Evolutionary conservation across 2,113 vertebrate species (phyloP), one percentile per base, ranked within the genome.

Genomic region (Trinectes maculatus): DNA sequence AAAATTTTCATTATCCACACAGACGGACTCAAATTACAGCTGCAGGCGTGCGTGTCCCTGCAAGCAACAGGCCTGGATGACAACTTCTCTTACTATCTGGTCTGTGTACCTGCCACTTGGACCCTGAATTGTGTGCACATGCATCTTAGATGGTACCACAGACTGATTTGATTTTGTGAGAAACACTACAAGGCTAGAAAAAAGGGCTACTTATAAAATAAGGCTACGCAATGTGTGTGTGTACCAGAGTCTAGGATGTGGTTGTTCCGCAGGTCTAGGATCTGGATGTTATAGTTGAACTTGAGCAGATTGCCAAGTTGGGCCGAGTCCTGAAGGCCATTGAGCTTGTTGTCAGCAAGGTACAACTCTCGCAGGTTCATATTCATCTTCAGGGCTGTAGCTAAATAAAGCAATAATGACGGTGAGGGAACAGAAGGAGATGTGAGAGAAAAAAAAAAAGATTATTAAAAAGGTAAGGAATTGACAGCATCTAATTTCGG

Each of bases 361-460:
- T 98, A 98, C 1, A 98, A 86, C 88, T 98, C 97, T 62, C 94
- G 87, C 18, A 98, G 87, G 62, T 94, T 96, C 95, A 97, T 89
- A 60, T 98, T 98, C 97, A 98, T 97, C 93, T 98, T 98, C 80
- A 98, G 89, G 3, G 97, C 97, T 0, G 95, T 96, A 63, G 96
- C 96, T 98, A 84, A 31, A 8, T n/a, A 73, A 18, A 60, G 12
- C 57, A 49, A 52, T 0, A 13, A 64, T 28, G 3, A 22, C 29
- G 13, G 7, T 3, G 16, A 29, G 8, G 12, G 29, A 31, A 49
- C 6, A 26, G 22, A 42, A 8, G 6, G 12, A 21, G 5, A 52
- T 18, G 19, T 15, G 16, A 28, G 9, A 28, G 10, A 29, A 13
- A 36, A 34, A 8, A 26, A 44, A 47, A 53, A 31, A 2, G 3